Evolutionary conservation across 35 echinoderm and acorn worm species (phyloP).

Genomic region (Ophioderma brevispina): DNA sequence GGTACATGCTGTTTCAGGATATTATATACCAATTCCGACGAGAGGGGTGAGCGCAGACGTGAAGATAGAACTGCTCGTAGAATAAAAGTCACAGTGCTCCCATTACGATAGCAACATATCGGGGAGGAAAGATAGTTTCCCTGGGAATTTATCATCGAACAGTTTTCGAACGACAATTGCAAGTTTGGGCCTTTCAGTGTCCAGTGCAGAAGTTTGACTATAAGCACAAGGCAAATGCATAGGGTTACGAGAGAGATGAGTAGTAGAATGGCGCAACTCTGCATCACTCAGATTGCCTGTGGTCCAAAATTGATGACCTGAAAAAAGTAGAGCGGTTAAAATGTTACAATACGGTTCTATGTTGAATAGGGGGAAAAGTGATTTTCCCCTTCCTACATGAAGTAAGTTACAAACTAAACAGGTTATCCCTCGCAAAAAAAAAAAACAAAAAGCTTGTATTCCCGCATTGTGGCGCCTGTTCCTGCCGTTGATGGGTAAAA

Average conservation of each 20-base stretch:
- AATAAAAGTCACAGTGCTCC: slow-evolving; percentile 75
- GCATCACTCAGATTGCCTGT: slow-evolving; percentile 48
- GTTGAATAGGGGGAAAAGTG: too few species aligned
- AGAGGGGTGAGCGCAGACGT: slow-evolving; percentile 94
- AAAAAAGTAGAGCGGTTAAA: not conserved
- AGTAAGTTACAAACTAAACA: too few species aligned
- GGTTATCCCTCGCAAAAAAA: too few species aligned
- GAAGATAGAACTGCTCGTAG: slow-evolving; percentile 93
- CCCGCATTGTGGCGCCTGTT: too few species aligned
- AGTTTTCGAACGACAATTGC: slow-evolving; percentile 73
- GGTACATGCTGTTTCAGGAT: slow-evolving; percentile 79
- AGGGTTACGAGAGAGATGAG: slow-evolving; percentile 62
- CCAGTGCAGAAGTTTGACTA: slow-evolving; percentile 88
- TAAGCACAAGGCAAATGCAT: slow-evolving; percentile 75
- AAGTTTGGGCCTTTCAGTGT: slow-evolving; percentile 69
- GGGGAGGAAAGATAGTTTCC: slow-evolving; percentile 50
- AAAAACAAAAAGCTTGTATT: too few species aligned
- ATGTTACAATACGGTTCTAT: too few species aligned
- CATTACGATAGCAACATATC: slow-evolving; percentile 70
- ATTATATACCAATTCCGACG: slow-evolving; percentile 83
- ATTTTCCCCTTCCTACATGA: too few species aligned
- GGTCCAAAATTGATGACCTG: slow-evolving; percentile 71
- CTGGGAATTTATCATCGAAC: slow-evolving; percentile 74
- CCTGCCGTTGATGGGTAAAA: too few species aligned
- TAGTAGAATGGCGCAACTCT: slow-evolving; percentile 66